Conservation (phyloP, 2,113 vertebrate genomes). For the Eulacestoma nigropectus region DNA sequence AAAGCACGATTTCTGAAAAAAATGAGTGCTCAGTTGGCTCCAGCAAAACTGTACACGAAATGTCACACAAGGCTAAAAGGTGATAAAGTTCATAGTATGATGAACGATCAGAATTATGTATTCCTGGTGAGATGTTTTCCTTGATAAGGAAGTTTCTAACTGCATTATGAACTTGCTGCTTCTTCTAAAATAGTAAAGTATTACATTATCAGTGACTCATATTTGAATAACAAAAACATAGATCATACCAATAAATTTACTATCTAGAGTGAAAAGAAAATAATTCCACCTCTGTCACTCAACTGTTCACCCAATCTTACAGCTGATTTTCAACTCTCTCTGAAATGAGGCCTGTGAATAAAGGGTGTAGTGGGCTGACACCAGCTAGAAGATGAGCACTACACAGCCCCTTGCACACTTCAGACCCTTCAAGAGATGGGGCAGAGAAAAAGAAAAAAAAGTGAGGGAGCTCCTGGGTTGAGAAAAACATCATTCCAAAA, state of each 20-base stretch:
- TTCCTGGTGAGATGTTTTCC: not conserved
- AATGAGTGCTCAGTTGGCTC: not conserved
- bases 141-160: not conserved
- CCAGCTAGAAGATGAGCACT: not conserved
- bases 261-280: not conserved
- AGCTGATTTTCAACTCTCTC: not conserved
- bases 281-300: not conserved
- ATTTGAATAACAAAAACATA: not conserved
- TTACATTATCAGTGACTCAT: not conserved
- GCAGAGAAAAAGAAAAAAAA: not conserved
- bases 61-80: not conserved
- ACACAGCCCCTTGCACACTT: not conserved
- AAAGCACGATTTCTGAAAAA: not conserved
- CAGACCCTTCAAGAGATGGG: not conserved
- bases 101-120: not conserved
- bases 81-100: not conserved
- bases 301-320: not conserved
- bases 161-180: not conserved
- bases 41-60: not conserved
- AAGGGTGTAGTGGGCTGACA: not conserved
- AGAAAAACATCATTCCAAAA: not conserved
- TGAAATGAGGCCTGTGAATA: not conserved
- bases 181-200: not conserved
- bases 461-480: not conserved
- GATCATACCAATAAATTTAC: not conserved